phyloP scores from a whole-genome alignment of 2,113 vertebrate species.

The Otus sunia region DNA sequence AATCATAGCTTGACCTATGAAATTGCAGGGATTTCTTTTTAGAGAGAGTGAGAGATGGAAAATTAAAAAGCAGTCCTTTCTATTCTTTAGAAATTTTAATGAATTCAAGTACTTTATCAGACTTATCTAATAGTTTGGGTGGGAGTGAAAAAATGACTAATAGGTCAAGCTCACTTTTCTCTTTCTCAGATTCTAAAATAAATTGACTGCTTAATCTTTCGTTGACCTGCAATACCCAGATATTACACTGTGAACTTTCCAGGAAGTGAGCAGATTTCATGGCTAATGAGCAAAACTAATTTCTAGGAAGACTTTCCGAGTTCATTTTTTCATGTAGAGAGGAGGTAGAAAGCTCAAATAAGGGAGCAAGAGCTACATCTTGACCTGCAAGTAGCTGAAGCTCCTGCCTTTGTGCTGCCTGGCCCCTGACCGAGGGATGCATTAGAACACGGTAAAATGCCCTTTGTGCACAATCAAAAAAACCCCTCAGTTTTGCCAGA shows the following conservation, averaged over 20 bases:
- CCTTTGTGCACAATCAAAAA: not conserved
- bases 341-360: not conserved
- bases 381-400: not conserved
- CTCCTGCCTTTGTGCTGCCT: not conserved
- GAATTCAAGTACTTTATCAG: not conserved
- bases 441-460: not conserved
- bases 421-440: not conserved
- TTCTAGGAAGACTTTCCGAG: not conserved
- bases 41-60: not conserved
- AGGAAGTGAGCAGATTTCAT: not conserved
- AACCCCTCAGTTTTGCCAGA: not conserved
- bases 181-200: slow-evolving; percentile 8
- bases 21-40: not conserved
- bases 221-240: not conserved
- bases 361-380: not conserved
- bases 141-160: slow-evolving; percentile 7
- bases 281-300: not conserved
- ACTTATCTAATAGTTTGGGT: not conserved
- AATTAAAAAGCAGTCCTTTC: not conserved
- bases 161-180: not conserved
- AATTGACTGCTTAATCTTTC: slow-evolving; percentile 2
- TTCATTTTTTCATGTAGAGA: not conserved
- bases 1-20: not conserved
- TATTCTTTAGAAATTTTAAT: not conserved
- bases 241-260: not conserved